Evolutionary conservation across 2,797 vertebrate species (phyloP).

Genomic region (Psittacula echo): DNA sequence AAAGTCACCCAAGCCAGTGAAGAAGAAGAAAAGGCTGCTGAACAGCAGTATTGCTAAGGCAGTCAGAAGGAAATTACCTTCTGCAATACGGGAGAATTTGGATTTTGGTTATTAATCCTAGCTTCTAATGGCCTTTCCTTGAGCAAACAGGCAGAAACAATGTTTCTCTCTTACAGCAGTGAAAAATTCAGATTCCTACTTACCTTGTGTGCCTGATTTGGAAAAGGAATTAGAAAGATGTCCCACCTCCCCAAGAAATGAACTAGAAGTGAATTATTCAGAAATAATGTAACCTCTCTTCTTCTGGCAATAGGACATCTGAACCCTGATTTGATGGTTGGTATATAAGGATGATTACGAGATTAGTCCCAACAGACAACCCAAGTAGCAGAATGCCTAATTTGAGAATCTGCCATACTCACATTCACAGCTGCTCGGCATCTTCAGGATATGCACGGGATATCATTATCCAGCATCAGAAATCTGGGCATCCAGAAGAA

Average conservation of each 20-base stretch:
- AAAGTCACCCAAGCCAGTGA: neutral
- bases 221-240: neutral
- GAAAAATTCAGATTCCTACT: neutral
- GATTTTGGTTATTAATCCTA: neutral
- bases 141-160: neutral
- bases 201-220: neutral
- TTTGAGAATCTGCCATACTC: neutral
- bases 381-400: neutral
- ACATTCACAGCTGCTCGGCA: neutral
- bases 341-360: neutral
- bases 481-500: neutral
- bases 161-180: neutral
- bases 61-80: neutral
- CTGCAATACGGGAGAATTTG: neutral
- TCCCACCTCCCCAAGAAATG: neutral
- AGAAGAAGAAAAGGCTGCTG: neutral
- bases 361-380: neutral
- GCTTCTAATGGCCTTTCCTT: neutral
- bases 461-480: neutral
- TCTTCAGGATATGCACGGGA: neutral
- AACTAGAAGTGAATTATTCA: neutral
- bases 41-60: neutral
- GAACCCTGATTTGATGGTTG: neutral
- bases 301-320: neutral
- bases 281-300: neutral